Conservation (phyloP, 1,140 invertebrate species). For the Cydia fagiglandana region DNA sequence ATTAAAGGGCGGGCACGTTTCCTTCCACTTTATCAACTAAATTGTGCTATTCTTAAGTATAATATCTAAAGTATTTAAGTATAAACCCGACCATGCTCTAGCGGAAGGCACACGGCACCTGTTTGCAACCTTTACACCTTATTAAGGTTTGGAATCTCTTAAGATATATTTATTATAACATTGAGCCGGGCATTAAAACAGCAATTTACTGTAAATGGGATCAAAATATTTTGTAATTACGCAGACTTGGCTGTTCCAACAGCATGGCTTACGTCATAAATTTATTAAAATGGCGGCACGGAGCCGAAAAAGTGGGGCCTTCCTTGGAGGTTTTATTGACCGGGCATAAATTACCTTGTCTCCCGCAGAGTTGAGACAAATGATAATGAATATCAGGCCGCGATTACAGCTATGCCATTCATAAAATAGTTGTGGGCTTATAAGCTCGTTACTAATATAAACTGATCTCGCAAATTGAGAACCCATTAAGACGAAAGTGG, state of each 20-base stretch:
- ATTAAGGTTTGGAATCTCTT: background rate
- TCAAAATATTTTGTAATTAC: background rate
- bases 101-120: too few species aligned
- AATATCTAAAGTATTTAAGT: too few species aligned
- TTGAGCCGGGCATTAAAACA: slow-evolving; percentile 14
- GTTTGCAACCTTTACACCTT: background rate
- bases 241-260: background rate
- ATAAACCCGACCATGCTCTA: too few species aligned
- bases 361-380: slow-evolving; percentile 19
- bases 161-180: background rate
- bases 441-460: background rate
- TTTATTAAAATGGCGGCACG: slow-evolving; percentile 24
- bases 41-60: too few species aligned
- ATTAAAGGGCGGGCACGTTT: too few species aligned
- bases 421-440: background rate
- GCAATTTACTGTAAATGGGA: slow-evolving; percentile 7
- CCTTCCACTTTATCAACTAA: too few species aligned
- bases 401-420: background rate
- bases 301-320: slow-evolving; percentile 24
- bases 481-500: too few species aligned
- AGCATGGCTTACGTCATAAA: slow-evolving; percentile 8
- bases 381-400: slow-evolving; percentile 28
- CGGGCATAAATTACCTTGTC: slow-evolving; percentile 18
- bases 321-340: slow-evolving; percentile 10
- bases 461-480: background rate